phyloP scores from a whole-genome alignment of 2,797 vertebrate species.

The Notolabrus celidotus region DNA sequence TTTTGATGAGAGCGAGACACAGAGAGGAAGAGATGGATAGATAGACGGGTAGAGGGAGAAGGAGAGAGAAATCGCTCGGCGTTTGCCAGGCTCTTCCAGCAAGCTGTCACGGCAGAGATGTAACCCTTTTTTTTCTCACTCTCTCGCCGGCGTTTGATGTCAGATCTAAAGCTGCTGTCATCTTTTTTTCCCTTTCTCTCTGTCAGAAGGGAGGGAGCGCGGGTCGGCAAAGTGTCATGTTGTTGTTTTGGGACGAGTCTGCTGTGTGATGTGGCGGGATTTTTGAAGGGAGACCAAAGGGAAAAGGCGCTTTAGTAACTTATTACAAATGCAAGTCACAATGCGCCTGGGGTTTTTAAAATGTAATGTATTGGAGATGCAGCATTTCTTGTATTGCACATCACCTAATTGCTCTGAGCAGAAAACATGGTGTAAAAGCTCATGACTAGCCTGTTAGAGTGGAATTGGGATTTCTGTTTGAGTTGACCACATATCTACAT shows the following conservation, averaged over 20 bases:
- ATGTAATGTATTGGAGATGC: slow-evolving; percentile 40
- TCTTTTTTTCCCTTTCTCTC: slow-evolving; percentile 66
- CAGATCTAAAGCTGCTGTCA: slow-evolving; percentile 84
- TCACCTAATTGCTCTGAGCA: slow-evolving; percentile 18
- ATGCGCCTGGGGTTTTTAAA: slow-evolving; percentile 48
- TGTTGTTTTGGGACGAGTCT: slow-evolving; percentile 81
- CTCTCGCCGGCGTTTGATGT: slow-evolving; percentile 79
- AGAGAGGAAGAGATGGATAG: slow-evolving; percentile 60
- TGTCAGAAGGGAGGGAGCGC: slow-evolving; percentile 70
- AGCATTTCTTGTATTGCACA: slow-evolving; percentile 16
- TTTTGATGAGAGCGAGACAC: slow-evolving; percentile 76
- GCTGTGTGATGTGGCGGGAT: slow-evolving; percentile 79
- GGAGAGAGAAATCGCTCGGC: slow-evolving; percentile 57
- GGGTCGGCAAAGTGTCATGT: slow-evolving; percentile 79
- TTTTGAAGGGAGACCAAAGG: slow-evolving; percentile 80
- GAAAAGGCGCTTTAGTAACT: slow-evolving; percentile 66
- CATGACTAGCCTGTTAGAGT: not conserved
- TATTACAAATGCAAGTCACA: slow-evolving; percentile 71
- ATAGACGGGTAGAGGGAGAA: slow-evolving; percentile 45
- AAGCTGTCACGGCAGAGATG: slow-evolving; percentile 80
- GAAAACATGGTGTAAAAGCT: slow-evolving; percentile 12
- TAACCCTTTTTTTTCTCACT: slow-evolving; percentile 56
- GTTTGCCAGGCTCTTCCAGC: slow-evolving; percentile 76
- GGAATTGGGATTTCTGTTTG: slow-evolving; percentile 6
- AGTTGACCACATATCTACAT: not conserved